Base-by-base conservation (phyloP, 2,888 invertebrate species). In the Trichopria drosophilae region DNA sequence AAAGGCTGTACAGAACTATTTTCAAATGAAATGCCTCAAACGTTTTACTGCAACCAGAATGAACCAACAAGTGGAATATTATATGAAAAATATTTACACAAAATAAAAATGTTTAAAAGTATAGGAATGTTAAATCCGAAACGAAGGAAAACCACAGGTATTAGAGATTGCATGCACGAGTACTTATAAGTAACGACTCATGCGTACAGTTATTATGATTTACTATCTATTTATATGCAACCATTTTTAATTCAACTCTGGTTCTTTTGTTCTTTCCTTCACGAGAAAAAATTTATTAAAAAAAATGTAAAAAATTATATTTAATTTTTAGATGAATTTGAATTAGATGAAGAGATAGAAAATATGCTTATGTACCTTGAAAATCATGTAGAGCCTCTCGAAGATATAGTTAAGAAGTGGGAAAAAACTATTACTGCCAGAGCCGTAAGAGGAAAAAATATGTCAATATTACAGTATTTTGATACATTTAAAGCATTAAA, bases 71-170 rank as follows among this genome's bases (percentile, higher is more conserved):
- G 15, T 10, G 40, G 40, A 7, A 40, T 40, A 16, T 26, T 40
- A 16, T 40, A 26, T 18, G 40, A 40, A 1, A 41, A 29, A 16
- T 41, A 41, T 5, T 18, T 41, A 6, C 26, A 41, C 18, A 41
- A 29, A 26, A 23, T 28, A 24, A 41, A 19, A 41, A n/a, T 41
- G 10, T 29, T 29, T n/a, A 26, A 29, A 26, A 19, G 29, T 4
- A 3, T 41, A 1, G 29, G 41, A 9, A 41, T 41, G 6, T 16
- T 15, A 26, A 16, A 15, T n/a, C 12, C 16, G 20, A 2, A 41
- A n/a, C 10, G n/a, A n/a, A n/a, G n/a, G n/a, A n/a, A n/a, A n/a
- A n/a, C n/a, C n/a, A n/a, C n/a, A n/a, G n/a, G n/a, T n/a, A n/a
- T n/a, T n/a, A n/a, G n/a, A n/a, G n/a, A n/a, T n/a, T n/a, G n/a